These are phyloP conservation scores for Bedellia somnulentella DNA, from an alignment of 2,888 invertebrate species.

Conservation along the genomic window DNA sequence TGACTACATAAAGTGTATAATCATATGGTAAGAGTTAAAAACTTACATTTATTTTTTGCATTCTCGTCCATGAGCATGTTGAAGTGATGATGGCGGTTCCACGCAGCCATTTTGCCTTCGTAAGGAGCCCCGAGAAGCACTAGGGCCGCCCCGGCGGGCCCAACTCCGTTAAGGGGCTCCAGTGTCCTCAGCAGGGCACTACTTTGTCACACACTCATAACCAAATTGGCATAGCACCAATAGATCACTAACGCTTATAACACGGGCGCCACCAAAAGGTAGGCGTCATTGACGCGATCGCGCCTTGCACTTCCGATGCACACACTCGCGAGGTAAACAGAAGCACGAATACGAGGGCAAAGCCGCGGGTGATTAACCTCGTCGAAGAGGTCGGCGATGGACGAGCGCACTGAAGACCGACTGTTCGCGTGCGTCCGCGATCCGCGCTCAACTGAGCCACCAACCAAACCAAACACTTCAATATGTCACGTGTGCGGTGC, in stretches of 20 bases:
- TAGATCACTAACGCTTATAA: conserved; percentile 34
- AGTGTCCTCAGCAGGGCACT: conserved; percentile 58
- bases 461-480: conserved; percentile 2
- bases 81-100: conserved; percentile 76
- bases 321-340: conserved; percentile 56
- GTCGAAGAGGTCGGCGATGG: too few relatives aligned
- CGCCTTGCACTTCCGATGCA: conserved; percentile 55
- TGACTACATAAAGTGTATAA: too few relatives aligned
- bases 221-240: conserved; percentile 45
- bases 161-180: conserved; percentile 66
- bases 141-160: conserved; percentile 63
- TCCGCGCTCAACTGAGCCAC: conserved; percentile 46
- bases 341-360: too few relatives aligned
- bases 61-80: conserved; percentile 70
- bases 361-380: conserved; percentile 57
- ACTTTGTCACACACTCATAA: conserved; percentile 61
- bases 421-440: conserved; percentile 34
- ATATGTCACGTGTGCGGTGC: conserved; percentile 38
- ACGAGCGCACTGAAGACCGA: conserved; percentile 44
- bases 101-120: conserved; percentile 69
- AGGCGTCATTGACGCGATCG: conserved; percentile 54
- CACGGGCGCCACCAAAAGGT: conserved; percentile 39
- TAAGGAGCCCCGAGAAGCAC: conserved; percentile 62
- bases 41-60: conserved; percentile 71
- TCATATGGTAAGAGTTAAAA: too few relatives aligned